These are phyloP conservation scores for Todiramphus saurophagus DNA, from an alignment of 2,113 vertebrate species.

Conservation along the genomic window DNA sequence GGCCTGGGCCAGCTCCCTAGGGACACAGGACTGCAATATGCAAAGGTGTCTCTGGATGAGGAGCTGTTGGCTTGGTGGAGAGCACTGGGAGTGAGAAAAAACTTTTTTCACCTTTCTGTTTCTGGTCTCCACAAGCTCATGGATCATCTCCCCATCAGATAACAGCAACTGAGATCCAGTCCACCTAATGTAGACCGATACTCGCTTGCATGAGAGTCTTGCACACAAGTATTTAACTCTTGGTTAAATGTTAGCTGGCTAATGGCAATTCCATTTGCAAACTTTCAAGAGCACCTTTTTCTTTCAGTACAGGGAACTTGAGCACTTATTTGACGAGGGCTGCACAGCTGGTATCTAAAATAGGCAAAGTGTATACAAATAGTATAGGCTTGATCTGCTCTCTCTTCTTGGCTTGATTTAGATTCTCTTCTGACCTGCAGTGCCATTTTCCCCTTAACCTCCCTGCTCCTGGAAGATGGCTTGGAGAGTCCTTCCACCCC, in stretches of 20 bases:
- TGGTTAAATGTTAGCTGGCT: neutral
- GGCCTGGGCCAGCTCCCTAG: fast-evolving
- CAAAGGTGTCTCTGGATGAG: conserved; percentile 2
- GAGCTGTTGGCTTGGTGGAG: neutral
- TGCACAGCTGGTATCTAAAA: neutral
- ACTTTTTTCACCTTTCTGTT: neutral
- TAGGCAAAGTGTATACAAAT: too few relatives aligned
- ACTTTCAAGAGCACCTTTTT: neutral
- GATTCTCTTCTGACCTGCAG: neutral
- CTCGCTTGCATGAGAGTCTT: neutral
- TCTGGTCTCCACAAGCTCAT: neutral
- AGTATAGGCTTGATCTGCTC: neutral
- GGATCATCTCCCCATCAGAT: neutral
- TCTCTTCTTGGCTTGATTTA: neutral
- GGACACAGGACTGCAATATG: neutral
- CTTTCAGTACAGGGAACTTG: neutral
- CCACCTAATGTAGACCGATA: neutral
- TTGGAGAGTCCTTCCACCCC: neutral
- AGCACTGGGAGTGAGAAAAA: neutral
- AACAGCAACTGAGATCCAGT: neutral
- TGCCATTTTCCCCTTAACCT: neutral
- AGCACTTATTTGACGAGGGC: neutral
- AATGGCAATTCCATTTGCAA: neutral
- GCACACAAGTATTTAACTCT: neutral
- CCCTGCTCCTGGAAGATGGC: neutral